phyloP scores from a whole-genome alignment of 2,888 invertebrate species.

The Dasysyrphus albostriatus region DNA sequence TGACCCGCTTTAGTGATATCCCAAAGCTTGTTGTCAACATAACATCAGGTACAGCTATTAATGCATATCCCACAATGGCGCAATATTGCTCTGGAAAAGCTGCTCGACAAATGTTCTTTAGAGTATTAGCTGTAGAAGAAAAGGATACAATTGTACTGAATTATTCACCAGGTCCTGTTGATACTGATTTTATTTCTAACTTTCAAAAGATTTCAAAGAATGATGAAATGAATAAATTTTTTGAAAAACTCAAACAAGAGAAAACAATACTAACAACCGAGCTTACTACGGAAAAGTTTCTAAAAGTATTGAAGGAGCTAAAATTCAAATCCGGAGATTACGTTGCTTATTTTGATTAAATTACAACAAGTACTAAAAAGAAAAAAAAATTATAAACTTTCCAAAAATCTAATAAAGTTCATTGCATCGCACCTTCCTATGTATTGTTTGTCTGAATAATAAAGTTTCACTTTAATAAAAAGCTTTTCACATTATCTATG shows the following conservation, averaged over 20 bases:
- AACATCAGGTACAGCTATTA: constrained; percentile 91
- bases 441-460: too few relatives aligned
- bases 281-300: constrained; percentile 90
- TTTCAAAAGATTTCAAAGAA: constrained; percentile 87
- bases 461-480: too few relatives aligned
- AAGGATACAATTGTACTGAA: constrained; percentile 87
- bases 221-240: constrained; percentile 86
- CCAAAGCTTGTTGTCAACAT: constrained; percentile 90
- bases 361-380: neutral
- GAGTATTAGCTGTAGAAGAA: constrained; percentile 92
- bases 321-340: constrained; percentile 92
- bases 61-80: constrained; percentile 91
- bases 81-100: constrained; percentile 95
- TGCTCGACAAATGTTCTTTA: constrained; percentile 94
- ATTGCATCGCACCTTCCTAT: too few relatives aligned
- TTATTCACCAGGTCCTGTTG: constrained; percentile 96
- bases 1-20: constrained; percentile 85
- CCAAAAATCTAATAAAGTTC: too few relatives aligned
- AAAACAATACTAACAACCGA: constrained; percentile 89
- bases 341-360: constrained; percentile 91
- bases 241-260: constrained; percentile 87
- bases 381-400: too few relatives aligned
- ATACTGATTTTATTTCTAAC: constrained; percentile 93
- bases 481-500: too few relatives aligned
- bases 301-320: constrained; percentile 88